Evolutionary conservation across 23 tunicate species (phyloP).

Genomic region (Phallusia fumigata): DNA sequence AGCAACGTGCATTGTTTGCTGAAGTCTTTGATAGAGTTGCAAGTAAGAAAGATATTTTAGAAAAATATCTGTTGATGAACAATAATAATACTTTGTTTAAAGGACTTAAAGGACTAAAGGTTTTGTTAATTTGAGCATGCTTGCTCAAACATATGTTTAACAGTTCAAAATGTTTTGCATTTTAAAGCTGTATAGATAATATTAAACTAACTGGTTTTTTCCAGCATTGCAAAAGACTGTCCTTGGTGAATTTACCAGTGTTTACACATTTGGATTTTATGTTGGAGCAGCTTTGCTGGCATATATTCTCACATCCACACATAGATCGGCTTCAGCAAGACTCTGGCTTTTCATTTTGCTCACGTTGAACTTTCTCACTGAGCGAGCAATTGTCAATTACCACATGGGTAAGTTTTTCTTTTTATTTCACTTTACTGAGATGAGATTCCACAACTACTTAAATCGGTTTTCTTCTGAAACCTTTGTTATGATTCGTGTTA

Average conservation of each 20-base stretch:
- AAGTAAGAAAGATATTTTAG: constrained; percentile 32
- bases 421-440: neutral
- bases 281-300: constrained; percentile 74
- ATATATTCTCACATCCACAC: constrained; percentile 72
- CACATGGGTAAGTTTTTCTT: constrained; percentile 36
- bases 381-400: constrained; percentile 38
- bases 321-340: constrained; percentile 52
- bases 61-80: too few species aligned
- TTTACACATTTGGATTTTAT: constrained; percentile 80
- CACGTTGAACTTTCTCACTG: constrained; percentile 63
- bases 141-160: too few species aligned
- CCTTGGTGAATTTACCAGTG: constrained; percentile 91
- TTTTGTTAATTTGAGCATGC: neutral
- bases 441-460: neutral
- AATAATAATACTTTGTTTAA: too few species aligned
- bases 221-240: constrained; percentile 80
- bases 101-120: too few species aligned
- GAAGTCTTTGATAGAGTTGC: constrained; percentile 88
- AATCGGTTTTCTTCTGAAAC: neutral
- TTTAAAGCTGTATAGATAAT: too few species aligned
- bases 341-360: constrained; percentile 66
- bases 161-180: too few species aligned
- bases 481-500: too few species aligned
- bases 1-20: constrained; percentile 66
- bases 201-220: neutral